Evolutionary conservation across 2,888 invertebrate genomes (phyloP).

Genomic region (Netelia virgata): DNA sequence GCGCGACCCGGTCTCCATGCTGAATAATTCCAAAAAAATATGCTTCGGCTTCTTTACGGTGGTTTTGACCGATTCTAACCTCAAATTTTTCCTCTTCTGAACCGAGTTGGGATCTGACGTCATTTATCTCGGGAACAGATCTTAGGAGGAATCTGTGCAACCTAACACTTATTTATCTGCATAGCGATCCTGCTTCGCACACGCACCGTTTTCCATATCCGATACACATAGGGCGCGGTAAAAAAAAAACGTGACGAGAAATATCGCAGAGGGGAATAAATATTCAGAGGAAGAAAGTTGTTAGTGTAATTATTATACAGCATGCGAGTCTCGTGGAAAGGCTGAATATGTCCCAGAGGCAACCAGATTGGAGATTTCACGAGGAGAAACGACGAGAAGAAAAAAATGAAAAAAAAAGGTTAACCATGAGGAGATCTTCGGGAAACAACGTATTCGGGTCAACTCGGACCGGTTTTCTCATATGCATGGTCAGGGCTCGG

Average conservation of each 20-base stretch:
- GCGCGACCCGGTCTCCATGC: too few relatives aligned
- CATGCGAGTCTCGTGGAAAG: neutral
- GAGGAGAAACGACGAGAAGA: neutral
- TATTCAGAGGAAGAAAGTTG: constrained; percentile 42
- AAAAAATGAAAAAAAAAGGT: constrained; percentile 1
- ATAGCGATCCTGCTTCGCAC: constrained; percentile 26
- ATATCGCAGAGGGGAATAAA: neutral
- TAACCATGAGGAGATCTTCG: neutral
- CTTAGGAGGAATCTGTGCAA: too few relatives aligned
- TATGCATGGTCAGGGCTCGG: neutral
- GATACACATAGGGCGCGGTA: constrained; percentile 11
- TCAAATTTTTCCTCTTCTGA: too few relatives aligned
- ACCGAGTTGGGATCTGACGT: too few relatives aligned
- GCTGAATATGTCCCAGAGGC: constrained; percentile 17
- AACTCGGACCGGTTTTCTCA: constrained; percentile 24
- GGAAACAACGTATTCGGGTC: constrained; percentile 44
- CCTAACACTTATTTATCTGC: too few relatives aligned
- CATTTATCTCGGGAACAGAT: too few relatives aligned
- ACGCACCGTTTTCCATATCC: constrained; percentile 15
- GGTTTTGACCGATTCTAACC: too few relatives aligned
- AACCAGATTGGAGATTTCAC: constrained; percentile 11
- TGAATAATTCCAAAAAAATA: too few relatives aligned
- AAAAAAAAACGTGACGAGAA: constrained; percentile 12
- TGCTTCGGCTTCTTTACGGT: too few relatives aligned
- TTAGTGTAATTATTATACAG: constrained; percentile 28